Evolutionary conservation across 2,113 vertebrate genomes (phyloP).

Genomic region (Picathartes gymnocephalus): DNA sequence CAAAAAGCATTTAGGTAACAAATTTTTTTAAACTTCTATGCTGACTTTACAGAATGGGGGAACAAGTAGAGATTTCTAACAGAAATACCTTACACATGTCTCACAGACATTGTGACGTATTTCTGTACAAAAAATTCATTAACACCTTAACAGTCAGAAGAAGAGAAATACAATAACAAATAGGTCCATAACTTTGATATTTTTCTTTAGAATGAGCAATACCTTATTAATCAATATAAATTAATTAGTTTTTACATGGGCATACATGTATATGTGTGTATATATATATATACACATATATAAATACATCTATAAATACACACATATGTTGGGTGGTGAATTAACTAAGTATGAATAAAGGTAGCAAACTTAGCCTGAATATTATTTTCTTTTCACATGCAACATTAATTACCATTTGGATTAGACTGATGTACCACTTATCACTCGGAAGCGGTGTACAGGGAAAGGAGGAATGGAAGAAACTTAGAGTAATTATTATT

Average conservation of each 20-base stretch:
- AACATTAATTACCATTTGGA: constrained; percentile 23
- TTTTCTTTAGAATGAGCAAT: neutral
- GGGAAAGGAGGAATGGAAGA: neutral
- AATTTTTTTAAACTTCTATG: neutral
- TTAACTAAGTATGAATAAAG: neutral
- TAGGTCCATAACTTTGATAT: neutral
- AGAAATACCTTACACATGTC: neutral
- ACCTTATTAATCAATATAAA: neutral
- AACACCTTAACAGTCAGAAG: neutral
- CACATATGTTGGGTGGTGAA: neutral
- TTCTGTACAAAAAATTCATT: neutral
- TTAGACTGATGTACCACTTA: neutral
- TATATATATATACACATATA: neutral
- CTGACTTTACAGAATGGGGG: neutral
- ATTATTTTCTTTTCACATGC: neutral
- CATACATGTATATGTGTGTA: neutral
- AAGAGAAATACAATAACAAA: neutral
- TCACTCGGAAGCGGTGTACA: neutral
- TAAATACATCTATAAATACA: neutral
- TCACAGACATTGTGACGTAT: neutral
- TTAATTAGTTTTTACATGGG: neutral
- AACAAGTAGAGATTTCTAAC: neutral
- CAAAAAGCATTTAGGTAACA: neutral
- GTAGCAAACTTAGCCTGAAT: neutral
- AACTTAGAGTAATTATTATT: constrained; percentile 33